Percentiles rank a stretch among this genome's conserved stretches.
These are phyloP conservation scores for Cricetomys ansorgei DNA, from an alignment of 2,113 vertebrate species.

Conservation along the genomic window DNA sequence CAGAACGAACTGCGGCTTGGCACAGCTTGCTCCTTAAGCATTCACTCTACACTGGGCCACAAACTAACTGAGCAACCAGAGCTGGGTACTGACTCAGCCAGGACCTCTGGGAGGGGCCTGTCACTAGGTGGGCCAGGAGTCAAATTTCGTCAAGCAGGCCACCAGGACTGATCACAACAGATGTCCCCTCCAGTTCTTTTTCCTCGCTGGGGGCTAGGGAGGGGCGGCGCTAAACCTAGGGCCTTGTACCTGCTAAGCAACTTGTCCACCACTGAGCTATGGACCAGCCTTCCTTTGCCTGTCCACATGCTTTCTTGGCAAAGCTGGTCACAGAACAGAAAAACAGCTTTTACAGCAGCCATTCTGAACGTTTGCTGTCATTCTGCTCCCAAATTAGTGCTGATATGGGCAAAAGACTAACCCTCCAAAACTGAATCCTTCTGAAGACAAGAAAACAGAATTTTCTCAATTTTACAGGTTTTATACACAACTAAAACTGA, in stretches of 20 bases:
- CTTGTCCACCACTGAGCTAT: background rate
- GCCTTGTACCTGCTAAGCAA: background rate
- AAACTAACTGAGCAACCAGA: background rate
- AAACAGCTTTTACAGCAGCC: background rate
- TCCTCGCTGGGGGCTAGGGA: background rate
- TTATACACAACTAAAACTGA: background rate
- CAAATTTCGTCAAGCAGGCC: background rate
- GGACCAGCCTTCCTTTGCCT: background rate
- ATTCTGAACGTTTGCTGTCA: background rate
- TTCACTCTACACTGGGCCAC: background rate
- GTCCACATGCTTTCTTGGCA: background rate
- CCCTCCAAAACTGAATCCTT: background rate
- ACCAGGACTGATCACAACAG: background rate
- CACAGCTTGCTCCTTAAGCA: background rate
- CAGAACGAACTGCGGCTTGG: background rate
- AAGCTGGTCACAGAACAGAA: constrained; percentile 18
- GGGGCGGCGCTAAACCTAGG: background rate
- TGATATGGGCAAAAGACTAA: background rate
- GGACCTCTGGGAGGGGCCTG: background rate
- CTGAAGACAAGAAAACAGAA: background rate
- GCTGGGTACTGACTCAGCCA: background rate
- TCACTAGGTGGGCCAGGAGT: background rate
- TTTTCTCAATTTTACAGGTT: background rate
- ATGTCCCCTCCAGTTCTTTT: background rate
- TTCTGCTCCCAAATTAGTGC: background rate